Percentiles rank a stretch among this genome's conserved stretches.
phyloP scores from a whole-genome alignment of 2,888 invertebrate genomes.

The Sesamia inferens region DNA sequence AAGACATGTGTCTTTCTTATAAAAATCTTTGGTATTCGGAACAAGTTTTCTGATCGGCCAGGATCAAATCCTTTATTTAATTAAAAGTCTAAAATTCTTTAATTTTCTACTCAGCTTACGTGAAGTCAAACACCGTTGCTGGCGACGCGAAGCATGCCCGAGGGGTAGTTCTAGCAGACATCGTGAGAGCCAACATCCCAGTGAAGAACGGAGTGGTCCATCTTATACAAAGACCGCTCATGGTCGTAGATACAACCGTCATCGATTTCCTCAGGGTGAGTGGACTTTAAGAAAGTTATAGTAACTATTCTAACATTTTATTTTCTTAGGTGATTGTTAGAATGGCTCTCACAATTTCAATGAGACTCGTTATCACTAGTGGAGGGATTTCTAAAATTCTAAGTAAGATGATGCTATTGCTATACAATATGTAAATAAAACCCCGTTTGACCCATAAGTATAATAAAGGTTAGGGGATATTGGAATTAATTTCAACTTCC shows the following conservation, averaged over 20 bases:
- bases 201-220: conserved; percentile 98
- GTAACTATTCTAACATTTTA: background rate
- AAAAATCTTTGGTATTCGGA: too few species aligned
- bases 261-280: conserved; percentile 95
- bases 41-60: too few species aligned
- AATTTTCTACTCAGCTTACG: conserved; percentile 69
- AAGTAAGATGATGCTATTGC: background rate
- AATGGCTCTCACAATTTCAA: background rate
- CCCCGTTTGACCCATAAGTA: too few species aligned
- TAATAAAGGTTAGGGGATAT: too few species aligned
- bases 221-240: conserved; percentile 96
- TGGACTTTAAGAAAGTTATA: conserved; percentile 8
- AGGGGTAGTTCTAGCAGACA: conserved; percentile 96
- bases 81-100: too few species aligned
- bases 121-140: conserved; percentile 95
- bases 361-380: background rate
- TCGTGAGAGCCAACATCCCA: conserved; percentile 97
- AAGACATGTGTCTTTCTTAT: too few species aligned
- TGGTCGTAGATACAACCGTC: conserved; percentile 97
- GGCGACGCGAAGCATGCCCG: conserved; percentile 94
- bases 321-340: background rate
- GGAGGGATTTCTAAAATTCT: conserved; percentile 16
- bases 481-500: too few species aligned
- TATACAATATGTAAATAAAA: too few species aligned
- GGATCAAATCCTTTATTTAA: too few species aligned